Evolutionary conservation across 2,797 vertebrate species (phyloP), one percentile per base, ranked within the genome.

Genomic region (Buphagus erythrorhynchus): DNA sequence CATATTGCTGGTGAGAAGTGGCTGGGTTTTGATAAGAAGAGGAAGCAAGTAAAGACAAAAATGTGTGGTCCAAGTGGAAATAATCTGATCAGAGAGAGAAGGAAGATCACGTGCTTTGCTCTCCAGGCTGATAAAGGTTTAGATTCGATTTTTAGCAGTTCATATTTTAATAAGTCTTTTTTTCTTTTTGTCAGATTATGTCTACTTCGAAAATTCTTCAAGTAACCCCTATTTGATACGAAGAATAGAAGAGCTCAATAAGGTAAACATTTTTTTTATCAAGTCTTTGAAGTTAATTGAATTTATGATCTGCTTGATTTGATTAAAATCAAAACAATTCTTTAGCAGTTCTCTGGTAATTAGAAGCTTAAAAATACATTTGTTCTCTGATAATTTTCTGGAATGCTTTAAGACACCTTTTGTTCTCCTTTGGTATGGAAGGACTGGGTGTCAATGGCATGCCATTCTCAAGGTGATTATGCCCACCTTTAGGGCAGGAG

Each of bases 201-300:
- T 98, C 94, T 98, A 98, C 97, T 98, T 98, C 2, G 98, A 98
- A 97, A 98, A 98, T 79, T 98, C 98, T 43, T 98, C 98, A 71
- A 98, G 98, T 97, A 98, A 98, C 92, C 98, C 98, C 0, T 98
- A 98, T 93, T 97, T 98, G 96, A 98, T 98, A 95, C 96, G 98
- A 75, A 98, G 98, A 94, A 98, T 98, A 68, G 98, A 98, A 95
- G 98, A 98, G 73, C 98, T 98, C 77, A 98, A 98, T 95, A 98
- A 98, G 98, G 98, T 98, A 98, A 93, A 72, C 31, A 28, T 16
- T 6, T 59, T 63, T 62, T 68, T 88, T 43, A 20, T 80, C 26
- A 31, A 42, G 18, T 54, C 61, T 92, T 92, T 86, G 72, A 83
- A 93, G 58, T 67, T 92, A 76, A 88, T 94, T 85, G 69, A 71